Percentiles rank a stretch among this genome's conserved stretches.
These are phyloP conservation scores for Apamea monoglypha DNA, from an alignment of 2,888 invertebrate species.

Conservation along the genomic window DNA sequence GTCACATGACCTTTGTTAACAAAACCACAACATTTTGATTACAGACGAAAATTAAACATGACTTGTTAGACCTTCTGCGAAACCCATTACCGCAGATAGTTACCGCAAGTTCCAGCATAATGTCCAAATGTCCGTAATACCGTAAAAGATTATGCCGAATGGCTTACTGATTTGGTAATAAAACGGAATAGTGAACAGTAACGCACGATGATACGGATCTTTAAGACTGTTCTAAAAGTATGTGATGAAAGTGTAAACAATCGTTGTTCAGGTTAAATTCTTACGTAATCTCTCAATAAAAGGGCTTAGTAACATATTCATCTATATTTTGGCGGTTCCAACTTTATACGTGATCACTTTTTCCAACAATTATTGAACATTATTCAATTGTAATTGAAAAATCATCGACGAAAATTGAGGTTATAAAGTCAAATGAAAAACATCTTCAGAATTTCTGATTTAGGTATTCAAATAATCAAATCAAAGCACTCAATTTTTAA, in stretches of 20 bases:
- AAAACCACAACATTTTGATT: slow-evolving; percentile 56
- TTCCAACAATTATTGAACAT: not conserved
- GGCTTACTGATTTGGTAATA: slow-evolving; percentile 28
- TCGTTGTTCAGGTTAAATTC: no score
- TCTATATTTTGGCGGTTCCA: not conserved
- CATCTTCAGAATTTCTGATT: not conserved
- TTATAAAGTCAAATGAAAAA: not conserved
- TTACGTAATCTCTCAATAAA: not conserved
- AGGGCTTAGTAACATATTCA: not conserved
- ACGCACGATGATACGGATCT: slow-evolving; percentile 34
- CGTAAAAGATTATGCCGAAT: slow-evolving; percentile 44
- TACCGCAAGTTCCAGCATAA: slow-evolving; percentile 43
- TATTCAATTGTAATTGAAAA: not conserved
- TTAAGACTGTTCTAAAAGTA: not conserved
- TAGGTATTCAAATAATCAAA: not conserved
- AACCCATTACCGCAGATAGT: slow-evolving; percentile 47
- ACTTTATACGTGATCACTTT: not conserved
- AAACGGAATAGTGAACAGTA: slow-evolving; percentile 34
- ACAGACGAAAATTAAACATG: slow-evolving; percentile 58
- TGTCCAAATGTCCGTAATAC: slow-evolving; percentile 33
- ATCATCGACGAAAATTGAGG: not conserved
- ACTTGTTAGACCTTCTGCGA: slow-evolving; percentile 54
- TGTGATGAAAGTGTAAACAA: not conserved
- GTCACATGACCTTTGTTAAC: slow-evolving; percentile 40
- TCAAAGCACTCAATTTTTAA: slow-evolving; percentile 5